Conservation (phyloP, 2,113 vertebrate species). For the Heliornis fulica region DNA sequence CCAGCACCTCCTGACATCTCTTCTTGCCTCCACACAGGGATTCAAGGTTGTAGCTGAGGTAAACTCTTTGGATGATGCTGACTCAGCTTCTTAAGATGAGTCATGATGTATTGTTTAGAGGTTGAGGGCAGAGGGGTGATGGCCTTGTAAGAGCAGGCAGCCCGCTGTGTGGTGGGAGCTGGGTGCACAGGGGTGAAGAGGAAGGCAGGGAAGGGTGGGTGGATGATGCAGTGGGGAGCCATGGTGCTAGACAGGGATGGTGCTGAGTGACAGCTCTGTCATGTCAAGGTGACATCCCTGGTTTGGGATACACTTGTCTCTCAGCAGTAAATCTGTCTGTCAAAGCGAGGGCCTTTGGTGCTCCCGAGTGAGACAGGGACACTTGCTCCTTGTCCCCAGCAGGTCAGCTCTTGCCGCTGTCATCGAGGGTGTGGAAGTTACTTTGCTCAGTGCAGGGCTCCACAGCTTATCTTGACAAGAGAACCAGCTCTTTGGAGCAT, state of each 20-base stretch:
- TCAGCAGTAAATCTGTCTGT: neutral
- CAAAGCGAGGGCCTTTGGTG: neutral
- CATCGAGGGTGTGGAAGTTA: neutral
- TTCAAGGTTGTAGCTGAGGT: neutral
- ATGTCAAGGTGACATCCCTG: neutral
- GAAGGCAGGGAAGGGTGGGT: neutral
- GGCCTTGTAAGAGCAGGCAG: neutral
- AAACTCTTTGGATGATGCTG: neutral
- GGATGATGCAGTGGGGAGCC: neutral
- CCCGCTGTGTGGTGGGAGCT: neutral
- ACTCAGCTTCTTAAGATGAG: neutral
- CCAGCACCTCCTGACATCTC: neutral
- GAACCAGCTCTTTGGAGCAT: rapidly evolving
- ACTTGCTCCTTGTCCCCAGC: neutral
- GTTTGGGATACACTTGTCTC: neutral
- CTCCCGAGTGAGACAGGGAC: neutral
- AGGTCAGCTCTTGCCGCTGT: neutral
- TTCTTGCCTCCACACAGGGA: neutral
- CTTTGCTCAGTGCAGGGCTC: neutral
- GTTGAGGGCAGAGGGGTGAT: neutral
- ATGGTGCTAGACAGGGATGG: neutral
- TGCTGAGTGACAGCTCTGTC: neutral
- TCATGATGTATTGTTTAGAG: neutral
- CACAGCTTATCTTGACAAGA: neutral
- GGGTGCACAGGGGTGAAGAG: neutral